These are phyloP conservation scores for Pristionchus arcanus DNA, from an alignment of 2,888 invertebrate genomes.

Conservation along the genomic window DNA sequence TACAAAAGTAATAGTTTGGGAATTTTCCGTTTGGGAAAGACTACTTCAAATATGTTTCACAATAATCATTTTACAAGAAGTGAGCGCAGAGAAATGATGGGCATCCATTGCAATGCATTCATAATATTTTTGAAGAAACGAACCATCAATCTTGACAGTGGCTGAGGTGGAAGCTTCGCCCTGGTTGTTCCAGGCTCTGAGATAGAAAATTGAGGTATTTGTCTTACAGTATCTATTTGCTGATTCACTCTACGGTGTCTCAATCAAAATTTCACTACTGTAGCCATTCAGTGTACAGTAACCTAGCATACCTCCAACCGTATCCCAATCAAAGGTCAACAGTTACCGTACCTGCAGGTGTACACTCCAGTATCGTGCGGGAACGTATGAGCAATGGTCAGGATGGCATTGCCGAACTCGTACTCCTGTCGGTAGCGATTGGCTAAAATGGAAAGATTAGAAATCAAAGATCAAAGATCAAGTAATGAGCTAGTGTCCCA, in stretches of 20 bases:
- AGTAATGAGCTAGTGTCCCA: too few relatives aligned
- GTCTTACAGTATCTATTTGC: background rate
- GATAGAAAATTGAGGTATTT: background rate
- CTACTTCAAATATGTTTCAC: background rate
- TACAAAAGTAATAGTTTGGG: too few relatives aligned
- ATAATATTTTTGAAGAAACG: too few relatives aligned
- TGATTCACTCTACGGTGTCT: background rate
- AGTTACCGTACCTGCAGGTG: conserved; percentile 85
- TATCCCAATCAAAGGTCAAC: background rate
- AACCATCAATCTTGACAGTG: conserved; percentile 87
- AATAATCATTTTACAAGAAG: background rate
- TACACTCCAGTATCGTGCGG: conserved; percentile 93
- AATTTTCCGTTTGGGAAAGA: too few relatives aligned
- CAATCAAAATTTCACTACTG: background rate
- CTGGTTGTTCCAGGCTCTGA: conserved; percentile 89
- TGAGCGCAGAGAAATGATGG: too few relatives aligned
- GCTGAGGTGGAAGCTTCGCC: conserved; percentile 97
- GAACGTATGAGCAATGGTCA: conserved; percentile 91
- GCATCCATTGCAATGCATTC: too few relatives aligned
- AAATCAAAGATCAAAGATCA: background rate
- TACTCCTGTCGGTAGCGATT: conserved; percentile 86
- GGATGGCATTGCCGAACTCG: conserved; percentile 95
- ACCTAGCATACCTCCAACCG: background rate
- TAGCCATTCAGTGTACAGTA: too few relatives aligned
- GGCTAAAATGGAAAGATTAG: conserved; percentile 77